A percentile compares a stretch with the other conserved stretches of the same genome.
These are phyloP conservation scores for Ephydatia muelleri DNA, from an alignment of 37 sponge, comb jelly and placozoan genomes.

Conservation along the genomic window DNA sequence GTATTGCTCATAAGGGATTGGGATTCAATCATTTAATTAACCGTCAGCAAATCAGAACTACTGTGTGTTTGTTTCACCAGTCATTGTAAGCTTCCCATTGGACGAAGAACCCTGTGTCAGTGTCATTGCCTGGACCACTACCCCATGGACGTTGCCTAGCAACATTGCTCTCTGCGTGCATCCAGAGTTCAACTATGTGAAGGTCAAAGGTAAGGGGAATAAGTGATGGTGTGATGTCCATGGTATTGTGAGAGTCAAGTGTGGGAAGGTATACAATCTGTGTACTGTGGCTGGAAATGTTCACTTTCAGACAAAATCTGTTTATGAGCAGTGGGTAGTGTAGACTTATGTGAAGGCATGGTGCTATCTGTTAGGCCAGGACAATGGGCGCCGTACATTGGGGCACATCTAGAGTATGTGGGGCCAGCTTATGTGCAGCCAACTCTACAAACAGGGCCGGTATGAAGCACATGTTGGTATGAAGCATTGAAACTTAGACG, in stretches of 20 bases:
- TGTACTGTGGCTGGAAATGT: neutral
- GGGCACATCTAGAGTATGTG: too few relatives aligned
- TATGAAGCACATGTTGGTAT: too few relatives aligned
- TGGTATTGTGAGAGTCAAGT: neutral
- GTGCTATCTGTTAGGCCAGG: too few relatives aligned
- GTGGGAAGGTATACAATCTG: neutral
- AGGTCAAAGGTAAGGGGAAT: slow-evolving; percentile 76
- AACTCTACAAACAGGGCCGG: too few relatives aligned
- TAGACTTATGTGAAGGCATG: too few relatives aligned
- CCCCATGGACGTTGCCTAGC: slow-evolving; percentile 98
- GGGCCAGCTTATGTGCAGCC: too few relatives aligned
- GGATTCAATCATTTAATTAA: too few relatives aligned
- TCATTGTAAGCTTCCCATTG: slow-evolving; percentile 91
- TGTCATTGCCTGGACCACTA: slow-evolving; percentile 99
- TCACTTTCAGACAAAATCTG: neutral
- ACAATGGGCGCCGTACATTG: too few relatives aligned
- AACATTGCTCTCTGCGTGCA: slow-evolving; percentile 96
- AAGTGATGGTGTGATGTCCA: neutral
- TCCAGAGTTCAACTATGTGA: slow-evolving; percentile 87
- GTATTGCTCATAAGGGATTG: neutral
- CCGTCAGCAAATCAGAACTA: too few relatives aligned
- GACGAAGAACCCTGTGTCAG: slow-evolving; percentile 81
- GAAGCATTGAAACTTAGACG: too few relatives aligned
- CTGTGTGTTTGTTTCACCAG: slow-evolving; percentile 21
- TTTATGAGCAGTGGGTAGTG: too few relatives aligned